Base-by-base conservation (phyloP, 53 echinoderm and acorn worm genomes). In the Glandiceps talaboti region DNA sequence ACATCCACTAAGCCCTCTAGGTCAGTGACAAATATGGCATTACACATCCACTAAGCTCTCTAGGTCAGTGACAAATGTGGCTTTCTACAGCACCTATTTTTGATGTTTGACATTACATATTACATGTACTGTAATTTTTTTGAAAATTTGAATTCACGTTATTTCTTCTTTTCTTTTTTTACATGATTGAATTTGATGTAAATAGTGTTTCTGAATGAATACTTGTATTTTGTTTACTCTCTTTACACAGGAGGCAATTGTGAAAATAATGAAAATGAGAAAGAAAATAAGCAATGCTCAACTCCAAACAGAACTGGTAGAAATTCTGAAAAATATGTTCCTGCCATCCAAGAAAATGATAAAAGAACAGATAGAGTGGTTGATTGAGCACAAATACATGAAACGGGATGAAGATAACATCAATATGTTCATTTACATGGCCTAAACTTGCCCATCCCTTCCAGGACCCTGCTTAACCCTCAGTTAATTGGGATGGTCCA, bases 291-390 rank as follows among this genome's bases (percentile, higher is more conserved):
- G 87, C 30, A 97, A 97, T 30, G 97, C 97, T 31, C 97, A 97
- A 45, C 87, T 97, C 1, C 97, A 97, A 75, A 97, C 97, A 12
- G 97, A 97, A 79, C 89, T 97, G 82, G 97, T 97, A 1, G 97
- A 97, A 73, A 97, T 97, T 82, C 84, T 97, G 80, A 97, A 97
- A 84, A 97, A 97, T 83, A 97, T 97, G 97, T 97, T 97, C 88
- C 89, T 97, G 26, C 97, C 97, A 14, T 92, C 92, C 84, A 97
- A 97, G 88, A 97, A 97, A 86, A 97, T 97, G 97, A 97, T 97
- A 81, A 97, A 97, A 74, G 97, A 97, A 77, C 88, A 97, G 77
- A 97, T 97, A 28, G 97, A 97, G 73, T 97, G 97, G 97, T 83
- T 97, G 74, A 97, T 97, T 26, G 97, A 97, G 78, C 97, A 97